phyloP scores from a whole-genome alignment of 2,888 invertebrate genomes.

The Bembecia ichneumoniformis region DNA sequence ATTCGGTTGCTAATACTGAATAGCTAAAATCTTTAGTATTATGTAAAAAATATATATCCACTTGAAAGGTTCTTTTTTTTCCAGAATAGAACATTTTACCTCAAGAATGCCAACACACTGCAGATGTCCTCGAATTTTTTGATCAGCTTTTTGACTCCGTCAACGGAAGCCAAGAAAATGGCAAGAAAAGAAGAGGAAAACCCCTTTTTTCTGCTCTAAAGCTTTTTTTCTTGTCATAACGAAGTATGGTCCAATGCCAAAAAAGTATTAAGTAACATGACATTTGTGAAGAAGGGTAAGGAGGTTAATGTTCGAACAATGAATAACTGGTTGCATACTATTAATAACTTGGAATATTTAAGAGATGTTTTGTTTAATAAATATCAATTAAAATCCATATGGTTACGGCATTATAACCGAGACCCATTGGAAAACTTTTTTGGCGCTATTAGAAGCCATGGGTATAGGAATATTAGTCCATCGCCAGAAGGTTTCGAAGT shows the following conservation, averaged over 20 bases:
- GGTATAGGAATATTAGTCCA: slow-evolving; percentile 4
- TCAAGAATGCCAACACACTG: slow-evolving; percentile 1
- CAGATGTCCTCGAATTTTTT: slow-evolving; percentile 1
- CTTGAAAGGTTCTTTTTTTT: no score
- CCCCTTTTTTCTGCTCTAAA: background rate
- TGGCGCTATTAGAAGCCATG: slow-evolving; percentile 4
- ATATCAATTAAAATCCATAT: slow-evolving; percentile 4
- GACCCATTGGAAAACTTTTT: slow-evolving; percentile 9
- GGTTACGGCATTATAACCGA: slow-evolving; percentile 6
- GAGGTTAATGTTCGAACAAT: background rate
- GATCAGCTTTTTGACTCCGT: background rate
- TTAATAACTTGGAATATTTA: slow-evolving; percentile 1
- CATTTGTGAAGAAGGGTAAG: background rate
- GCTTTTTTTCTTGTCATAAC: background rate
- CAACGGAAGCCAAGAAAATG: background rate
- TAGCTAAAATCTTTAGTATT: no score
- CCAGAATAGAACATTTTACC: background rate
- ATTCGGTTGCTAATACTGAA: no score
- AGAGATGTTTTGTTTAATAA: slow-evolving; percentile 3
- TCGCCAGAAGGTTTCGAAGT: slow-evolving; percentile 4
- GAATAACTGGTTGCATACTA: background rate
- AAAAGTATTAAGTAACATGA: background rate
- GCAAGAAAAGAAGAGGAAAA: background rate
- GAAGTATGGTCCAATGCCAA: background rate
- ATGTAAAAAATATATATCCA: no score